Base-by-base conservation (phyloP, 2,113 vertebrate species). In the Semnopithecus entellus region DNA sequence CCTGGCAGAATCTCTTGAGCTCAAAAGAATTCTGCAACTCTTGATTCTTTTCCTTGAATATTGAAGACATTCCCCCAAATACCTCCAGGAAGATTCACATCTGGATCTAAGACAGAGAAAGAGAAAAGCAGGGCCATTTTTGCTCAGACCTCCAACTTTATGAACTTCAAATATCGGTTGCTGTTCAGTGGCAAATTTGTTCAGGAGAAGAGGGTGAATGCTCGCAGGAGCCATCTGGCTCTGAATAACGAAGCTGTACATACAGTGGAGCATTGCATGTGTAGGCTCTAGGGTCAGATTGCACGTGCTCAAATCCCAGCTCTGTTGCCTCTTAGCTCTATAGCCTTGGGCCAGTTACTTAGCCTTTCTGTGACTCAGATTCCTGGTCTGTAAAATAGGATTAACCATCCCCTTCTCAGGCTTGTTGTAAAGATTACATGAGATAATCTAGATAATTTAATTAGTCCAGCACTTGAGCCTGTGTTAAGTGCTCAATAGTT, bases 1-100 rank as follows among this genome's bases (percentile, higher is more conserved):
- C 9, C 80, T 20, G 27, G 48, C 43, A 91, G 72, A 85, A 70
- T 14, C 23, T 88, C 35, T 66, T 80, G n/a, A 72, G 17, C 32
- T 81, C 78, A 94, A 55, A 50, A 57, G 13, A 5, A 52, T 22
- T 22, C 35, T 52, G 70, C 27, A 64, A 5, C 81, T 59, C 81
- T 79, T 92, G 59, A 87, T 94, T 81, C 27, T 90, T 87, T 92
- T 75, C 32, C 38, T 88, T 93, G 64, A 91, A 81, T 90, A 48
- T 81, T 75, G 75, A 81, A 94, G 52, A 38, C 3, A 32, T 95
- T 59, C 52, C 48, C 68, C 68, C 20, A 73, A 84, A 59, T 80
- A 61, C n/a, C 10, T 25, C 1, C 3, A 55, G 57, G 64, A 78
- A 14, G 30, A 91, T 84, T 80, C n/a, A 80, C 59, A 87, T 93